Percentiles rank a stretch among this genome's conserved stretches.
These are phyloP conservation scores for Nipponacmea schrenckii DNA, from an alignment of 2,888 invertebrate species.

Conservation along the genomic window DNA sequence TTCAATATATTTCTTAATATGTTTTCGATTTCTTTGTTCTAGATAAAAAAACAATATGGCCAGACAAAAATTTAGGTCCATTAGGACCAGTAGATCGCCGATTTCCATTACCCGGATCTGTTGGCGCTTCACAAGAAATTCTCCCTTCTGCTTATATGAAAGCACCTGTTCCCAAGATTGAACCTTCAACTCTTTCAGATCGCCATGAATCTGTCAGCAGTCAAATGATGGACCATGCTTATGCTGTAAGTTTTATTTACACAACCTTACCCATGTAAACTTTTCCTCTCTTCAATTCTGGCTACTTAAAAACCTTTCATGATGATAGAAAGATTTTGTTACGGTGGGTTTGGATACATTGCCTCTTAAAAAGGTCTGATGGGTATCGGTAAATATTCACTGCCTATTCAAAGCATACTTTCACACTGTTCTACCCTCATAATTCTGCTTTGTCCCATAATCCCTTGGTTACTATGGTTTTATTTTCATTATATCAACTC, in stretches of 20 bases:
- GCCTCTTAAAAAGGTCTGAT: no score
- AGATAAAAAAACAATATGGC: conserved; percentile 46
- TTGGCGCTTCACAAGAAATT: conserved; percentile 33
- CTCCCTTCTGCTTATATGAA: neutral
- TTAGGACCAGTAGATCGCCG: conserved; percentile 54
- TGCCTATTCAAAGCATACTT: no score
- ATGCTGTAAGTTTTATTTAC: neutral
- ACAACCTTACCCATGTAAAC: no score
- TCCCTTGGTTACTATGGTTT: no score
- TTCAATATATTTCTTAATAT: neutral
- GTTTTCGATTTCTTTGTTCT: neutral
- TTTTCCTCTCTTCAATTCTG: no score
- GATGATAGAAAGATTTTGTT: no score
- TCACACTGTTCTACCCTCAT: no score
- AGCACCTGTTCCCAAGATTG: neutral
- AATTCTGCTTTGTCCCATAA: no score
- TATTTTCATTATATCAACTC: no score
- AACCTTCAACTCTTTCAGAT: neutral
- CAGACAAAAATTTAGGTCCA: conserved; percentile 54
- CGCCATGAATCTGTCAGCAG: neutral
- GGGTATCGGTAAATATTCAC: no score
- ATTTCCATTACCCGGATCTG: conserved; percentile 59
- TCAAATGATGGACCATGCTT: neutral
- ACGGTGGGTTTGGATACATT: no score
- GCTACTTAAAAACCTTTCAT: no score